These are phyloP conservation scores for Ageneiosus marmoratus DNA, from an alignment of 2,113 vertebrate genomes.

Conservation along the genomic window DNA sequence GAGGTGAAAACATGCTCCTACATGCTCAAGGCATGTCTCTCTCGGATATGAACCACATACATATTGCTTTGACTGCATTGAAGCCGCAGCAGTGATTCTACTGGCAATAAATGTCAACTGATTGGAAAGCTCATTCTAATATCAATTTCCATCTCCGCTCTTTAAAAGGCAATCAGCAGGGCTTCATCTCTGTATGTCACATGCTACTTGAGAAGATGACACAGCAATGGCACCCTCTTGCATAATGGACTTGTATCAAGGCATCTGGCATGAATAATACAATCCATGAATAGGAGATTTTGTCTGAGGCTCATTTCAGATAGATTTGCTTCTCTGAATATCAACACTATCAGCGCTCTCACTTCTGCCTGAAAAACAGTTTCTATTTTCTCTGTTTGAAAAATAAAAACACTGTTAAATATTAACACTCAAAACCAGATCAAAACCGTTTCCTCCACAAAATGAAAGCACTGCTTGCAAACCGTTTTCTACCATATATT, in stretches of 20 bases:
- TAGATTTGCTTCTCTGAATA: slow-evolving; percentile 71
- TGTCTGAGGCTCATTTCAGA: slow-evolving; percentile 67
- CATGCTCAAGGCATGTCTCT: slow-evolving; percentile 58
- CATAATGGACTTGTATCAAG: slow-evolving; percentile 78
- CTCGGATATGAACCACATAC: slow-evolving; percentile 73
- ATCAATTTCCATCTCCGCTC: slow-evolving; percentile 79
- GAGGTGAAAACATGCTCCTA: slow-evolving; percentile 36
- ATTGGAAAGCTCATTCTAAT: slow-evolving; percentile 81
- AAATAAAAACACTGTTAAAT: slow-evolving; percentile 48
- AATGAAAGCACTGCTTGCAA: slow-evolving; percentile 36
- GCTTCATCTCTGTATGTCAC: slow-evolving; percentile 77
- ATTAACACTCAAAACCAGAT: slow-evolving; percentile 43
- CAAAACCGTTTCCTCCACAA: slow-evolving; percentile 21
- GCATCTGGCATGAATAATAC: slow-evolving; percentile 80
- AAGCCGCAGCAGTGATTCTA: slow-evolving; percentile 73
- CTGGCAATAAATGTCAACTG: slow-evolving; percentile 77
- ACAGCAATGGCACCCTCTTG: slow-evolving; percentile 73
- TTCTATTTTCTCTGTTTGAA: slow-evolving; percentile 35
- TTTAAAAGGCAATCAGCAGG: slow-evolving; percentile 79
- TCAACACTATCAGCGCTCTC: slow-evolving; percentile 63
- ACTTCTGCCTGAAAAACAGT: slow-evolving; percentile 45
- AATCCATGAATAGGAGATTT: slow-evolving; percentile 76
- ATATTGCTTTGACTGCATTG: slow-evolving; percentile 75
- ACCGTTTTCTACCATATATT: slow-evolving; percentile 40
- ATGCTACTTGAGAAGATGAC: slow-evolving; percentile 79